Percentiles rank a stretch among this genome's conserved stretches.
Conservation (phyloP, 1,140 invertebrate species). For the Heliothis subflexa region DNA sequence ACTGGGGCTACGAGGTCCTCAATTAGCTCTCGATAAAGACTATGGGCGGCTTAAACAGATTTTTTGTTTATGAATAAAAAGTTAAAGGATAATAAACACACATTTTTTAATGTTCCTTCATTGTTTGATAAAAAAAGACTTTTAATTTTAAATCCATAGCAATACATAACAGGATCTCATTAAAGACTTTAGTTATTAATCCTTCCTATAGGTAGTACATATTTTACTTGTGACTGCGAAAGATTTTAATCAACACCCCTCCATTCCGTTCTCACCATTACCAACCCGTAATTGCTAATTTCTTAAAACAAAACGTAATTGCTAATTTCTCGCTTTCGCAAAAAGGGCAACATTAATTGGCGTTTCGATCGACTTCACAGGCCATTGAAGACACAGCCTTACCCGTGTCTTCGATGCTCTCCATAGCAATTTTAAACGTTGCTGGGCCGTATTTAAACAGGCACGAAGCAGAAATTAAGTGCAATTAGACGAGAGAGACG, state of each 20-base stretch:
- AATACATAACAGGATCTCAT: too few relatives aligned
- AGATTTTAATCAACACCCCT: neutral
- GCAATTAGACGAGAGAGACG: slow-evolving; percentile 71
- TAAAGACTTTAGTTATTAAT: neutral
- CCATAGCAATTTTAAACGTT: slow-evolving; percentile 59
- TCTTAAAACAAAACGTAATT: slow-evolving; percentile 23
- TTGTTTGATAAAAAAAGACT: too few relatives aligned
- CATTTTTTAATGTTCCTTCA: neutral
- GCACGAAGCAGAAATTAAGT: slow-evolving; percentile 78
- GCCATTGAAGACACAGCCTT: slow-evolving; percentile 38
- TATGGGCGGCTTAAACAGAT: slow-evolving; percentile 32
- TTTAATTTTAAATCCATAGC: too few relatives aligned
- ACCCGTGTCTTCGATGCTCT: slow-evolving; percentile 44
- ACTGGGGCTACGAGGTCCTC: slow-evolving; percentile 24
- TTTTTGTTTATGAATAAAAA: neutral
- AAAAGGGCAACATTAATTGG: slow-evolving; percentile 37
- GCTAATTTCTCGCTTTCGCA: slow-evolving; percentile 35
- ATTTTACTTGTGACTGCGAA: neutral
- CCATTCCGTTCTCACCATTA: too few relatives aligned
- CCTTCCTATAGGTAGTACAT: neutral
- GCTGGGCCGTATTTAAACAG: slow-evolving; percentile 69
- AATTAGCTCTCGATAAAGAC: slow-evolving; percentile 60
- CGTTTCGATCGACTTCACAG: slow-evolving; percentile 38
- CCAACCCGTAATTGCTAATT: neutral
- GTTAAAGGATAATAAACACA: neutral